phyloP scores from a whole-genome alignment of 2,888 invertebrate genomes.

The Pantelozetes paolii region DNA sequence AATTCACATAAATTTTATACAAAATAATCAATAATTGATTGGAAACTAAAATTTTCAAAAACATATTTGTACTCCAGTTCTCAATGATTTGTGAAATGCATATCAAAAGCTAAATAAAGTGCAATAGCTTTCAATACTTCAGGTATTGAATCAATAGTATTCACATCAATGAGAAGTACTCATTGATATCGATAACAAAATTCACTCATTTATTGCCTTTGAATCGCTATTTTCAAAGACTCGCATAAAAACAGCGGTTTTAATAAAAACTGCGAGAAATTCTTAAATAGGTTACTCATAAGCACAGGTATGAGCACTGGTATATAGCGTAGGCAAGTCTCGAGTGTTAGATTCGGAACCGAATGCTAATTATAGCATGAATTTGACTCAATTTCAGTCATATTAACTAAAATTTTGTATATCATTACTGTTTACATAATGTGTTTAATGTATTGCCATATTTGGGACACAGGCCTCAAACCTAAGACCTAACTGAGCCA shows the following conservation, averaged over 20 bases:
- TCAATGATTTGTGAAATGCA: no score
- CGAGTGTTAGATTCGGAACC: constrained; percentile 11
- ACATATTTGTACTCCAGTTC: no score
- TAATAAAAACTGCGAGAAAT: not conserved
- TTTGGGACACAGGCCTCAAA: constrained; percentile 27
- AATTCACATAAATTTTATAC: no score
- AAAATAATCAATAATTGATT: no score
- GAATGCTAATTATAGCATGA: constrained; percentile 19
- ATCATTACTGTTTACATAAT: constrained; percentile 18
- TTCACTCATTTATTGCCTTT: constrained; percentile 1
- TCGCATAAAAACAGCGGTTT: not conserved
- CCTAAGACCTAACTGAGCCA: not conserved
- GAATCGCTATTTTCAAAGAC: not conserved
- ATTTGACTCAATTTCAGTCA: constrained; percentile 23
- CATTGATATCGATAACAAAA: not conserved
- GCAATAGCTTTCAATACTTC: not conserved
- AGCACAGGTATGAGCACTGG: no score
- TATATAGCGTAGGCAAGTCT: constrained; percentile 17
- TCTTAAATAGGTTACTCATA: constrained; percentile 3
- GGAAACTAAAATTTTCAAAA: no score
- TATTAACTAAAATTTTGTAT: not conserved
- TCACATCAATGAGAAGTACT: constrained; percentile 7
- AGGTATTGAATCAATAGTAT: not conserved
- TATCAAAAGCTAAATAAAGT: no score
- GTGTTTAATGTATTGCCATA: not conserved